phyloP scores from a whole-genome alignment of 2,888 invertebrate genomes.

The Bhutanitis thaidina region DNA sequence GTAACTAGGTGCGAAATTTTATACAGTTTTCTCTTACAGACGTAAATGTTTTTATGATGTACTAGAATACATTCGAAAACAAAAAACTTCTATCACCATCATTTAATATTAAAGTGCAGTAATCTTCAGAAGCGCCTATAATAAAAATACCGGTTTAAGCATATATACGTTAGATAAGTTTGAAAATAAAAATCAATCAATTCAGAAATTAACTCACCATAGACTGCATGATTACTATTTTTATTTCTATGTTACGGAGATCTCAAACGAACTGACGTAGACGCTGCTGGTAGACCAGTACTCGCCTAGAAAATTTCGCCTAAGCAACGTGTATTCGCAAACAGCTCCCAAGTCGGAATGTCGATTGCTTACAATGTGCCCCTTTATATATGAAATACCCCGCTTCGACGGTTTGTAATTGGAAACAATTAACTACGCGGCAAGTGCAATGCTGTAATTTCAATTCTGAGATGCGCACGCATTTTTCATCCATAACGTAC shows the following conservation, averaged over 20 bases:
- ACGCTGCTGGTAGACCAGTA: constrained; percentile 74
- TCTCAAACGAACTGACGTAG: constrained; percentile 78
- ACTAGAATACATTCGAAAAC: too few relatives aligned
- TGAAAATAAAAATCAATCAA: constrained; percentile 25
- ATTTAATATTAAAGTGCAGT: too few relatives aligned
- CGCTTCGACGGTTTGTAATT: constrained; percentile 65
- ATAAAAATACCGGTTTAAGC: too few relatives aligned
- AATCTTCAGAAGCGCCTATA: too few relatives aligned
- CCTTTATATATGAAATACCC: constrained; percentile 73
- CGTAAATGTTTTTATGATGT: too few relatives aligned
- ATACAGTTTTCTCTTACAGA: constrained; percentile 14
- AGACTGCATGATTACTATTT: constrained; percentile 75
- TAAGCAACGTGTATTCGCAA: constrained; percentile 68
- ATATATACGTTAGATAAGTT: too few relatives aligned
- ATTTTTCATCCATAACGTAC: constrained; percentile 33
- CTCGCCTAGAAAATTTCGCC: constrained; percentile 77
- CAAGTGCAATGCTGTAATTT: constrained; percentile 71
- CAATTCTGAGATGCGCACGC: constrained; percentile 63
- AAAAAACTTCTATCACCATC: too few relatives aligned
- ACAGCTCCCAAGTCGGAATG: constrained; percentile 68
- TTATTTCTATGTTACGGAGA: constrained; percentile 63
- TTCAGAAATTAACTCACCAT: constrained; percentile 56
- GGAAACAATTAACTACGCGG: constrained; percentile 71
- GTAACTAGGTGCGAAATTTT: constrained; percentile 7
- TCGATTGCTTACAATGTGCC: constrained; percentile 50